These are phyloP conservation scores for Penaeus japonicus DNA, from an alignment of 1,140 invertebrate species.

Conservation along the genomic window DNA sequence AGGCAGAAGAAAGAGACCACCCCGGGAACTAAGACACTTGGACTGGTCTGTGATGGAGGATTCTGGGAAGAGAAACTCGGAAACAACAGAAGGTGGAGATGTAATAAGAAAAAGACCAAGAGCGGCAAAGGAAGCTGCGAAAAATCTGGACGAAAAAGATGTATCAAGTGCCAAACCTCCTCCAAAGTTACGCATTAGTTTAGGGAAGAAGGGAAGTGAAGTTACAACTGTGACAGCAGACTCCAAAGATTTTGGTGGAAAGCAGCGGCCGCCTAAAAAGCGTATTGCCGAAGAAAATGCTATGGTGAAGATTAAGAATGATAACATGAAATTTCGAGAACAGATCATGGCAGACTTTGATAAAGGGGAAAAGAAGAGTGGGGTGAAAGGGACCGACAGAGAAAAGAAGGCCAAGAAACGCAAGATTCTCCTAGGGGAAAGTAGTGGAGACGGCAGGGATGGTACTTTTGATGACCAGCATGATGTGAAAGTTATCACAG, in stretches of 20 bases:
- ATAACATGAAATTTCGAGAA: constrained; percentile 87
- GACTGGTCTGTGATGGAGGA: constrained; percentile 57
- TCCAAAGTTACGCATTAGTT: constrained; percentile 59
- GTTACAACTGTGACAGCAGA: constrained; percentile 53
- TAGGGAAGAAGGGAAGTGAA: constrained; percentile 57
- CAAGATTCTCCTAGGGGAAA: constrained; percentile 61
- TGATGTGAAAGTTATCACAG: constrained; percentile 33
- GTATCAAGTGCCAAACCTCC: constrained; percentile 30
- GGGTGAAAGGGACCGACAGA: constrained; percentile 69
- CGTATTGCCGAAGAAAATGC: constrained; percentile 68
- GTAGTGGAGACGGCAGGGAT: constrained; percentile 25
- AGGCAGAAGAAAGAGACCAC: constrained; percentile 67
- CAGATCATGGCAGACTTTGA: constrained; percentile 82
- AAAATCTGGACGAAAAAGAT: constrained; percentile 60
- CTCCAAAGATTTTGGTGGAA: constrained; percentile 65
- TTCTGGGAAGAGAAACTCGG: constrained; percentile 62
- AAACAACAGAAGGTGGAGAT: constrained; percentile 59
- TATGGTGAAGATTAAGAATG: constrained; percentile 79
- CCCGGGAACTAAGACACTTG: constrained; percentile 38
- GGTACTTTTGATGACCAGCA: constrained; percentile 11
- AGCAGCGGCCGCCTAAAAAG: constrained; percentile 78
- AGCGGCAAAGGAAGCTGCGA: constrained; percentile 45
- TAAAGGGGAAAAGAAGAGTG: constrained; percentile 51
- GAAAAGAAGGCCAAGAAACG: constrained; percentile 61
- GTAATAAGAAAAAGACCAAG: constrained; percentile 57